These are phyloP conservation scores for Uropetala carovei DNA, from an alignment of 2,888 invertebrate species.

Conservation along the genomic window DNA sequence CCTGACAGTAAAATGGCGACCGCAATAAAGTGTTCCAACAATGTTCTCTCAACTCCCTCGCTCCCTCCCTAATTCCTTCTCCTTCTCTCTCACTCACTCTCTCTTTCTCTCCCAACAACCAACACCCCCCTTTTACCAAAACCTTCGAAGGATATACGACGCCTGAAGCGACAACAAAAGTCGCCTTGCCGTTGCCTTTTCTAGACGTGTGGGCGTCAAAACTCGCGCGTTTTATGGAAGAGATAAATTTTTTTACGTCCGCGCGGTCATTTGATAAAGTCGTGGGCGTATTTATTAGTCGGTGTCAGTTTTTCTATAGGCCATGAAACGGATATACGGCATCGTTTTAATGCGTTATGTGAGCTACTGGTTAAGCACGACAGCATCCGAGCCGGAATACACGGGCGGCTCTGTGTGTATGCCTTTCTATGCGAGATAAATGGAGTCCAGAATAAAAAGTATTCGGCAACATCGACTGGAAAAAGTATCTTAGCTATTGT, in stretches of 20 bases:
- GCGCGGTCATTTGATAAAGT: not conserved
- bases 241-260: not conserved
- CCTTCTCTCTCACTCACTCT: too few relatives aligned
- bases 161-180: not conserved
- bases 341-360: too few relatives aligned
- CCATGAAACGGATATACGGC: too few relatives aligned
- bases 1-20: not conserved
- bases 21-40: not conserved
- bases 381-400: too few relatives aligned
- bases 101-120: too few relatives aligned
- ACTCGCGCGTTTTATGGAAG: not conserved
- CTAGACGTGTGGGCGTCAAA: not conserved
- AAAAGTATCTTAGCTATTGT: too few relatives aligned
- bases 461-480: too few relatives aligned
- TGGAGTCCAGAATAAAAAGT: too few relatives aligned
- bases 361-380: too few relatives aligned
- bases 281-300: not conserved
- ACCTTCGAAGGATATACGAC: not conserved
- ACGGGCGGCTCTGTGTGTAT: too few relatives aligned
- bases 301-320: not conserved
- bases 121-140: not conserved
- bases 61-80: too few relatives aligned
- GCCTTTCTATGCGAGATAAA: too few relatives aligned
- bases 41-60: not conserved
- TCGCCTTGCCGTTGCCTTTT: not conserved